Evolutionary conservation across 1,140 invertebrate genomes (phyloP).

Genomic region (Tetragonula clypearis): DNA sequence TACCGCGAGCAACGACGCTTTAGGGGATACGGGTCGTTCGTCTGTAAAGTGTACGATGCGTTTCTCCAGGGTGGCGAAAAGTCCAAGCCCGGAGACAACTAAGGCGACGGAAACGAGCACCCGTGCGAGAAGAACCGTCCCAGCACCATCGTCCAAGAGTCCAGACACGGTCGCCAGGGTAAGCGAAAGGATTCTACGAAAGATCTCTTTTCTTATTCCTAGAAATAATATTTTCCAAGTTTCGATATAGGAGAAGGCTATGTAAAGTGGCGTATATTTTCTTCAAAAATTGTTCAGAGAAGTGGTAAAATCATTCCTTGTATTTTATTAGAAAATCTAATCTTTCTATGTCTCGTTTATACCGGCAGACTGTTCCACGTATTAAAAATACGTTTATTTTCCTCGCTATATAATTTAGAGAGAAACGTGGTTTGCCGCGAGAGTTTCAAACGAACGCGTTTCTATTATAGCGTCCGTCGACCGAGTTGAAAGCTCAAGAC

Average conservation of each 20-base stretch:
- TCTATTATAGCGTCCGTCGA: conserved; percentile 47
- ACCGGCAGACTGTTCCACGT: too few relatives aligned
- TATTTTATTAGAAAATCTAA: too few relatives aligned
- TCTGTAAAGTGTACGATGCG: conserved; percentile 56
- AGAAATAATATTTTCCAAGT: neutral
- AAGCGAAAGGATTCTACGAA: conserved; percentile 22
- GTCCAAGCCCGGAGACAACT: conserved; percentile 64
- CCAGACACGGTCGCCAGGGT: conserved; percentile 62
- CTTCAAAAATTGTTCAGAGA: neutral
- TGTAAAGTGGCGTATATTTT: neutral
- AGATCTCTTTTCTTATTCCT: neutral
- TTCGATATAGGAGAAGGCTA: neutral
- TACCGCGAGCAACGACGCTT: conserved; percentile 2
- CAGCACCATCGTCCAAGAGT: conserved; percentile 65
- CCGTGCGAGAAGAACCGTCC: conserved; percentile 55
- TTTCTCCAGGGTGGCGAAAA: conserved; percentile 67
- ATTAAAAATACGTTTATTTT: neutral
- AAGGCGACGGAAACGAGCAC: conserved; percentile 45
- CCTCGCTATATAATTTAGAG: neutral
- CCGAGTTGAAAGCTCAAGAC: conserved; percentile 55
- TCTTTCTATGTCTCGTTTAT: too few relatives aligned
- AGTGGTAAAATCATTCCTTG: neutral
- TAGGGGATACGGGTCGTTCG: conserved; percentile 13
- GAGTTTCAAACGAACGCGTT: neutral
- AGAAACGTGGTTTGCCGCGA: neutral